Evolutionary conservation across 64 coral and sea anemone genomes (phyloP), one percentile per base, ranked within the genome.

Genomic region (Orbicella faveolata): DNA sequence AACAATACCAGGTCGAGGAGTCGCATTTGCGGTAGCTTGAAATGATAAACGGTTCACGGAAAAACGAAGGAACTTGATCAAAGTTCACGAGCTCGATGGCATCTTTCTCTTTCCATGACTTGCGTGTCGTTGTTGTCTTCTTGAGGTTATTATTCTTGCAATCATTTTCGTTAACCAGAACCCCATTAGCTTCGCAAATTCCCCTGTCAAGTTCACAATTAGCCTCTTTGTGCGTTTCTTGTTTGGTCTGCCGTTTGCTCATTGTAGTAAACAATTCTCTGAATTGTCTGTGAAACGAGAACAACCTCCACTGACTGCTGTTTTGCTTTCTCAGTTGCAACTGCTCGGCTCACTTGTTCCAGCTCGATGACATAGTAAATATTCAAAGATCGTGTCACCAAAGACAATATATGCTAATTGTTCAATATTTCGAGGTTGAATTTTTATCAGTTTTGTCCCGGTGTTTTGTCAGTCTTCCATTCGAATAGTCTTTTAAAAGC

Each of bases 11-110:
- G 4, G 30, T 61, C 23, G 92, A 88, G 0, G 90, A 73, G 11
- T 84, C 57, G 25, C 90, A 92, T 35, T 91, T 82, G 30, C 95
- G 73, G 62, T 97, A 97, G 21, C 92, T 83, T 21, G 81, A 79
- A 10, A 80, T 52, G 16, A 97, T 97, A 34, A 90, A 90, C 6
- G 87, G 59, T 9, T 92, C 93, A 8, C 95, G 88, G 66, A 94
- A 62, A 23, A 81, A 89, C 41, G 66, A 52, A 18, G 88, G 88
- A 16, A 97, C 89, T 41, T 70, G 21, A 26, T 70, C 67, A 70
- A 70, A 70, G n/a, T 70, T 70, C 11, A 70, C 67, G 21, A 70
- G 25, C 9, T 33, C 67, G 6, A 10, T 70, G 1, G 21, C 9
- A 1, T 70, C 67, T 23, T 70, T 25, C 67, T 25, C 67, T 26